phyloP scores from a whole-genome alignment of 2,888 invertebrate genomes.

The Dryomyza anilis region DNA sequence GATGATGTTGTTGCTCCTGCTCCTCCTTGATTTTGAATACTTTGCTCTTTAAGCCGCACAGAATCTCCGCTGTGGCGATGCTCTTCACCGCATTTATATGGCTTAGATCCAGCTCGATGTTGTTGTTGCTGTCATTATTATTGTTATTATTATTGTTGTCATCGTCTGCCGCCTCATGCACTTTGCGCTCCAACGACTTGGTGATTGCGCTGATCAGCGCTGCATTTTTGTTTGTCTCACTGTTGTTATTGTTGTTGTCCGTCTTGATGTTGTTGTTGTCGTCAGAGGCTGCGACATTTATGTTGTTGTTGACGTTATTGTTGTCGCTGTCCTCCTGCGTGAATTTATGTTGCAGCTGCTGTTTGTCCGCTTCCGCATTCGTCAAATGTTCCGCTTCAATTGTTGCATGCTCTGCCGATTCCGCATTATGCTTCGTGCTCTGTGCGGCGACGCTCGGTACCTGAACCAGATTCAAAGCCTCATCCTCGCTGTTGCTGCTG shows the following conservation, averaged over 20 bases:
- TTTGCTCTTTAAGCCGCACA: conserved; percentile 54
- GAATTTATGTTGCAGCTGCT: conserved; percentile 3
- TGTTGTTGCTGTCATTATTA: conserved; percentile 41
- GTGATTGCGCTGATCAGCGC: conserved; percentile 42
- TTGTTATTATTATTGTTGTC: conserved; percentile 26
- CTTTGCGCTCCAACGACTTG: conserved; percentile 27
- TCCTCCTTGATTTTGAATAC: conserved; percentile 54
- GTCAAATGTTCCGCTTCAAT: conserved; percentile 20
- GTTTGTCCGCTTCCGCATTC: conserved; percentile 14
- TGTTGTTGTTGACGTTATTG: conserved; percentile 13
- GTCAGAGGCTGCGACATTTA: too few species aligned
- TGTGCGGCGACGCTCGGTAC: conserved; percentile 24
- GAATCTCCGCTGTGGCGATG: conserved; percentile 53
- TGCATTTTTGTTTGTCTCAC: conserved; percentile 39
- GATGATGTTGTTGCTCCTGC: conserved; percentile 37
- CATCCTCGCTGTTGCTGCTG: conserved; percentile 48
- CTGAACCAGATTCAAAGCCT: conserved; percentile 59
- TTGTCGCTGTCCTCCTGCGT: conserved; percentile 21
- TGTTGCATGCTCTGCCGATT: conserved; percentile 5
- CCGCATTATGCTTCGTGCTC: too few species aligned
- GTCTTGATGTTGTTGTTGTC: conserved; percentile 34
- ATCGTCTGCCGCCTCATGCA: conserved; percentile 10
- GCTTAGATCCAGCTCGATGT: conserved; percentile 48
- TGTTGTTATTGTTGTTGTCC: conserved; percentile 48
- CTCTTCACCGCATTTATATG: conserved; percentile 49